Conservation (phyloP, 2,888 invertebrate species). For the Sabellastarte sp. region DNA sequence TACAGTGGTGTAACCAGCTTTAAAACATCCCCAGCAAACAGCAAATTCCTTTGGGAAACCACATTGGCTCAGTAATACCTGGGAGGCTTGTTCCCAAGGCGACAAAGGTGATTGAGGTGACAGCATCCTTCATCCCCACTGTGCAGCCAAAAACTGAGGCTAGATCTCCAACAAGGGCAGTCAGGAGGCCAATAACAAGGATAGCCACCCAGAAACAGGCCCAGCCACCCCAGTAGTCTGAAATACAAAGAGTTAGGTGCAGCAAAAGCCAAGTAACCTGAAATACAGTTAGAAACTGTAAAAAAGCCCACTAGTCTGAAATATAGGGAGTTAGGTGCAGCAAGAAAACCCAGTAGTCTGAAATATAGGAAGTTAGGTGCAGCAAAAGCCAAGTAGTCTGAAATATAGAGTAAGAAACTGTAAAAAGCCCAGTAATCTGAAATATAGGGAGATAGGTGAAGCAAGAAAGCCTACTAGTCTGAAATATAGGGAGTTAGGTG, state of each 20-base stretch:
- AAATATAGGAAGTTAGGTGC: too few relatives aligned
- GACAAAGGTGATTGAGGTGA: conserved; percentile 96
- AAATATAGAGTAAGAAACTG: neutral
- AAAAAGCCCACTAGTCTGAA: neutral
- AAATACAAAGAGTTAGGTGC: too few relatives aligned
- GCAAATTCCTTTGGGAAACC: too few relatives aligned
- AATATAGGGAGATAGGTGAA: neutral
- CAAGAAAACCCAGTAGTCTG: too few relatives aligned
- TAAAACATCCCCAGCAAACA: too few relatives aligned
- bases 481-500: too few relatives aligned
- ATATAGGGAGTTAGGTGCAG: too few relatives aligned
- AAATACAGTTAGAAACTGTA: neutral
- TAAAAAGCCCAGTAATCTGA: neutral
- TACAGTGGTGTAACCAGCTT: too few relatives aligned
- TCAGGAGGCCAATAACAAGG: conserved; percentile 86
- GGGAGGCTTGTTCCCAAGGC: conserved; percentile 98
- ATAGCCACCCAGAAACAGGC: conserved; percentile 92
- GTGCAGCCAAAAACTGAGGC: conserved; percentile 98
- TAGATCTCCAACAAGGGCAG: conserved; percentile 94
- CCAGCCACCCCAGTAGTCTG: conserved; percentile 69
- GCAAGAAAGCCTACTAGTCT: too few relatives aligned
- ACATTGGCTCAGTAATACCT: too few relatives aligned
- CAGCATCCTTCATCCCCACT: conserved; percentile 91
- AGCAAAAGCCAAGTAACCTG: neutral
- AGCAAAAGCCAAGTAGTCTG: neutral